phyloP scores from a whole-genome alignment of 2,797 vertebrate species.

The Capromys pilorides region DNA sequence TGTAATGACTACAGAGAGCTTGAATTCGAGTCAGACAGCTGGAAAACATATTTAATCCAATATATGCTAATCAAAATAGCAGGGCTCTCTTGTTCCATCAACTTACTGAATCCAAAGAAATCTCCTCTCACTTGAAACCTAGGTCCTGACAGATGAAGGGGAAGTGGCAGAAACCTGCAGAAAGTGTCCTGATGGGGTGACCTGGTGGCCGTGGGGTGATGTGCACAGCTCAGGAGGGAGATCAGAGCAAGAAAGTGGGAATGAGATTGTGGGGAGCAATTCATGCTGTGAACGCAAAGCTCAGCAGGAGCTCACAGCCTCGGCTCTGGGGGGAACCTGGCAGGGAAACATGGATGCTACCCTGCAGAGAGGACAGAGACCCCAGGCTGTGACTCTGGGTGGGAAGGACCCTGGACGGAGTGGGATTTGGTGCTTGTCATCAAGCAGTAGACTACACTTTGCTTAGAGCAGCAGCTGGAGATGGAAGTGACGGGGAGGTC shows the following conservation, averaged over 20 bases:
- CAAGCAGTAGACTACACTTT: slow-evolving; percentile 26
- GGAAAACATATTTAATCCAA: slow-evolving; percentile 80
- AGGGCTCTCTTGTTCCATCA: slow-evolving; percentile 79
- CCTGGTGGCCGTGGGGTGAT: slow-evolving; percentile 78
- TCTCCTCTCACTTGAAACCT: slow-evolving; percentile 79
- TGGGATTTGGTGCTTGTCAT: slow-evolving; percentile 45
- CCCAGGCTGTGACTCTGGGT: slow-evolving; percentile 71
- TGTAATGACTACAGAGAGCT: slow-evolving; percentile 30
- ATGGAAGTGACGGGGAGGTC: neutral
- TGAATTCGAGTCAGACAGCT: slow-evolving; percentile 73
- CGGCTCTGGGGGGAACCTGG: slow-evolving; percentile 74
- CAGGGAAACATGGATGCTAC: slow-evolving; percentile 71
- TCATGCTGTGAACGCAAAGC: slow-evolving; percentile 64
- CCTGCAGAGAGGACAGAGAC: slow-evolving; percentile 62
- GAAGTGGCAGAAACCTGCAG: slow-evolving; percentile 73
- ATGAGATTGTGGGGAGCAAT: slow-evolving; percentile 79
- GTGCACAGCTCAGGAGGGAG: slow-evolving; percentile 71
- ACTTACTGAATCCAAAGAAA: slow-evolving; percentile 81
- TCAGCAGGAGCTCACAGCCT: slow-evolving; percentile 67
- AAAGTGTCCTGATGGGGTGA: slow-evolving; percentile 60
- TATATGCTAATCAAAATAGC: slow-evolving; percentile 75
- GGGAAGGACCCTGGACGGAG: slow-evolving; percentile 46
- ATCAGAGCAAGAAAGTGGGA: slow-evolving; percentile 59
- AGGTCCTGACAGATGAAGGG: slow-evolving; percentile 74
- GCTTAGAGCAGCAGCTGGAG: slow-evolving; percentile 26